Conservation (phyloP, 2,888 invertebrate species). For the Andrena hattorfiana region DNA sequence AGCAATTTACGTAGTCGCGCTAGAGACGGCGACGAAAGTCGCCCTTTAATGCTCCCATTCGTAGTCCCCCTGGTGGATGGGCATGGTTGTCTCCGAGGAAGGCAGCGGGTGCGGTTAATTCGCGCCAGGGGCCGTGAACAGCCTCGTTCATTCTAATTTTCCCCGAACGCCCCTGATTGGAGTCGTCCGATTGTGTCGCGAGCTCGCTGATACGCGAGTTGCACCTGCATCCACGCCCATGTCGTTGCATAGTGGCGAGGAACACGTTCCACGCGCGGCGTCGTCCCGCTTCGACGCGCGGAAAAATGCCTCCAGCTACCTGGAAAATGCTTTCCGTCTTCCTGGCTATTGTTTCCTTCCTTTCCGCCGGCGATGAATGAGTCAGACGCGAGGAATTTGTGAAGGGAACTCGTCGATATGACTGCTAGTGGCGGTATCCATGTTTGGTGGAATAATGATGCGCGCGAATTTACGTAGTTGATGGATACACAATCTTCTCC, state of each 20-base stretch:
- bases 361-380: neutral
- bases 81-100: neutral
- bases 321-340: neutral
- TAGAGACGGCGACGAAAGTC: neutral
- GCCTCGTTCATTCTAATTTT: conserved; percentile 64
- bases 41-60: neutral
- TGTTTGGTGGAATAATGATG: neutral
- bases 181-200: conserved; percentile 25
- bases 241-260: neutral
- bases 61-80: neutral
- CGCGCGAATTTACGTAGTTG: neutral
- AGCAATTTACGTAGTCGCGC: neutral
- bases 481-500: too few species aligned
- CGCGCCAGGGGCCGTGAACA: conserved; percentile 29
- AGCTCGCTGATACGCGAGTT: conserved; percentile 14
- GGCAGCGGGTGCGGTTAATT: conserved; percentile 53
- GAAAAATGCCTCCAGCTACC: neutral
- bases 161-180: conserved; percentile 55
- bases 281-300: neutral
- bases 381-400: neutral
- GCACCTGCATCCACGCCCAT: conserved; percentile 63
- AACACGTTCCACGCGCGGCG: neutral
- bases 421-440: neutral
- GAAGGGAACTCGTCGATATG: neutral
- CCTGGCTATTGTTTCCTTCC: neutral